Evolutionary conservation across 1,140 invertebrate species (phyloP).

Genomic region (Argopecten irradians): DNA sequence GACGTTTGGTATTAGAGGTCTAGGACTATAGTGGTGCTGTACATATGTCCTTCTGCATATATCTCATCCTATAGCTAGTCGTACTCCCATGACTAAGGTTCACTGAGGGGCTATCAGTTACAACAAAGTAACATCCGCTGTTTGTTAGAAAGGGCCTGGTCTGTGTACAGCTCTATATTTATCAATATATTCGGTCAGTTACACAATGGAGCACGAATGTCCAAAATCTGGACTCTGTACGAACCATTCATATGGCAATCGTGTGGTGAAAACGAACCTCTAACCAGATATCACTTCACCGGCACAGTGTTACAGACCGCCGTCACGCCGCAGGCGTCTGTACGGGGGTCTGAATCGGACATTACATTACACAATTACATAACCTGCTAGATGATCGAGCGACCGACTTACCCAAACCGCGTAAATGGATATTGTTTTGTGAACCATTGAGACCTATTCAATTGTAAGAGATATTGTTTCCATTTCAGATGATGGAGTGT

Average conservation of each 20-base stretch:
- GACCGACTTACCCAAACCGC: neutral
- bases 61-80: neutral
- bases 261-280: neutral
- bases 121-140: neutral
- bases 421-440: slow-evolving; percentile 21
- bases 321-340: neutral
- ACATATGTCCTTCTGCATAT: neutral
- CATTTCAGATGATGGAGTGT: neutral
- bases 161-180: neutral
- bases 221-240: neutral
- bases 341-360: neutral
- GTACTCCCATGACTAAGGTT: neutral
- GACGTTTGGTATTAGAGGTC: neutral
- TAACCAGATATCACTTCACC: neutral
- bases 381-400: neutral
- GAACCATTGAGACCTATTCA: neutral
- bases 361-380: neutral
- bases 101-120: neutral
- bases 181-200: neutral
- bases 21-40: too few relatives aligned
- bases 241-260: neutral
- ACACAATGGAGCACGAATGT: neutral
- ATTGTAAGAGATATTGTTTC: neutral
- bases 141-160: neutral
- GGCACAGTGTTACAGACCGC: neutral